Evolutionary conservation across 1,140 invertebrate species (phyloP), one percentile per base, ranked within the genome.

Genomic region (Hyles vespertilio): DNA sequence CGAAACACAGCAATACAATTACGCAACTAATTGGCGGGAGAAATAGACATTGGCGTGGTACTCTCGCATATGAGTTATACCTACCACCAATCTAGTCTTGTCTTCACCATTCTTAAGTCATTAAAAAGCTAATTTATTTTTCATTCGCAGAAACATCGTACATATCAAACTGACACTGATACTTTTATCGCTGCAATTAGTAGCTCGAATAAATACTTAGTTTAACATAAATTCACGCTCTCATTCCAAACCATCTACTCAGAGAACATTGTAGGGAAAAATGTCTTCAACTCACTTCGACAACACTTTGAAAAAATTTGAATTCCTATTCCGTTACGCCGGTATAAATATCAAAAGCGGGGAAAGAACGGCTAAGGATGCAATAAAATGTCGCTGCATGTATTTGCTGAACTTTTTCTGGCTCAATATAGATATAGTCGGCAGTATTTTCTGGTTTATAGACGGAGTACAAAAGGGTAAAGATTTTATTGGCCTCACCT

Each of bases 341-440:
- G 68, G 68, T 8, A 22, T 70, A 6, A 61, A 58, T 34, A 55
- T 61, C 43, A 32, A 12, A 47, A 60, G 51, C 12, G 11, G 44
- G 11, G 51, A 61, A 47, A 52, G 58, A 53, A 61, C 33, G 11
- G 3, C 4, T 22, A 51, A 10, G 4, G 32, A 53, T 3, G 53
- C 34, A 43, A 44, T 57, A 1, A 61, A 61, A 62, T 56, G 32
- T 46, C 51, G 59, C 44, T 40, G 22, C 3, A 6, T 65, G 32
- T 70, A 44, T 43, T 51, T 63, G 44, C 58, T 70, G 9, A 69
- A 69, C 45, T 61, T 56, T 7, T 46, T 70, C n/a, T 65, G 69
- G 61, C 32, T 70, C 9, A 65, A 65, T 11, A 56, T 34, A 10
- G 60, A 63, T 45, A 33, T 63, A 33, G 6, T 61, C 8, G 52